Conservation (phyloP, 1,140 invertebrate species). For the Tetranychus cinnabarinus region DNA sequence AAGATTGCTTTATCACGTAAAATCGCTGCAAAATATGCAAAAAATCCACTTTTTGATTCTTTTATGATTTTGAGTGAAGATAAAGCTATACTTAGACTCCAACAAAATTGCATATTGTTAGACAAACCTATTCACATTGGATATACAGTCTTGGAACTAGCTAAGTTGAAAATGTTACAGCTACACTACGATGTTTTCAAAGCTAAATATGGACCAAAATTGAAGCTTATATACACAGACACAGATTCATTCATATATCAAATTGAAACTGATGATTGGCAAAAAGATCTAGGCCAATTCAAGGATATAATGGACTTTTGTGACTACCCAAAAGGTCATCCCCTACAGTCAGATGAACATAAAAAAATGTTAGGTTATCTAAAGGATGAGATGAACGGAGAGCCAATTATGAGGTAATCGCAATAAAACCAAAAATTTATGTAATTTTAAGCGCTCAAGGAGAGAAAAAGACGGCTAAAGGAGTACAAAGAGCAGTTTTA, state of each 20-base stretch:
- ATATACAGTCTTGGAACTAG: conserved; percentile 14
- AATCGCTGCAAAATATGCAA: no score
- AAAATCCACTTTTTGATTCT: not conserved
- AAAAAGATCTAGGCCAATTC: conserved; percentile 9
- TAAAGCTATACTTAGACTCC: conserved; percentile 7
- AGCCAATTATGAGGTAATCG: conserved; percentile 21
- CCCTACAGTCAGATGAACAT: conserved; percentile 15
- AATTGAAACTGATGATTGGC: conserved; percentile 9
- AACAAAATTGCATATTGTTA: conserved; percentile 11
- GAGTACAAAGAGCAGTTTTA: not conserved
- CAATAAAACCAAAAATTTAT: conserved; percentile 19
- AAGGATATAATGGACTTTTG: conserved; percentile 10
- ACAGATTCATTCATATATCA: conserved; percentile 11
- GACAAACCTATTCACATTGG: conserved; percentile 17
- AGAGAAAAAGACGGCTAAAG: not conserved
- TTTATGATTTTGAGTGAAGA: conserved; percentile 12
- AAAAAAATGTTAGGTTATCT: conserved; percentile 27
- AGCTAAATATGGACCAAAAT: conserved; percentile 9
- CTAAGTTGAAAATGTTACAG: conserved; percentile 16
- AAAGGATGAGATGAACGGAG: conserved; percentile 25
- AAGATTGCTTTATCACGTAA: not conserved
- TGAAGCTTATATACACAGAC: conserved; percentile 11
- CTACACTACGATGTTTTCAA: conserved; percentile 17
- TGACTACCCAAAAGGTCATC: conserved; percentile 12
- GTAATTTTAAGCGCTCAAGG: not conserved